Base-by-base conservation (phyloP, 2,888 invertebrate species). In the Ichneumoninae sp. region DNA sequence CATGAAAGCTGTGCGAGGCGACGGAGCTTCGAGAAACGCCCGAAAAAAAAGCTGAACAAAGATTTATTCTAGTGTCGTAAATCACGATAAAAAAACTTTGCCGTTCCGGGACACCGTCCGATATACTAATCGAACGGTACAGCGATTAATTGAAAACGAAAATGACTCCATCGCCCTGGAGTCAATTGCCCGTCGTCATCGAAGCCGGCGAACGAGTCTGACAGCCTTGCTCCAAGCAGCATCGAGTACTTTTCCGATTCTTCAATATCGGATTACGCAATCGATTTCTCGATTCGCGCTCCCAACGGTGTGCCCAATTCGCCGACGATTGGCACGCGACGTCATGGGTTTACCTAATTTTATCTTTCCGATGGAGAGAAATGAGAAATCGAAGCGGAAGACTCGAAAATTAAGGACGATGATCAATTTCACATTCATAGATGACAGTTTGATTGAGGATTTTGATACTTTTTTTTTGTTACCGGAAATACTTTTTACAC, bases 171-270 rank as follows among this genome's bases (percentile, higher is more conserved):
- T 47, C 65, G 47, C 36, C 62, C 65, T 62, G 26, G 22, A 80
- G 83, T 72, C 79, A 79, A 80, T 79, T 79, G 70, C 44, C 70
- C 26, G 16, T 62, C 62, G 13, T 62, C 65, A 66, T 71, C 75
- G 40, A 47, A 75, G 47, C 66, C 75, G 47, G 50, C 72, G 50
- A 40, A 33, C 57, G 50, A 62, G 70, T 47, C 47, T 71, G 57
- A 70, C 54, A 75, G 47, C 66, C 47, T 33, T 71, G 57, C n/a
- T 60, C 47, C 70, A 33, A 40, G 19, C 13, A 16, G 33, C 62
- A 40, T 70, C 69, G 62, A 75, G 78, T 65, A 75, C 33, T 83
- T 83, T 75, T 83, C 83, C 83, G 70, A 79, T 74, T 75, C 79
- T 75, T 54, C 74, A 19, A 70, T 75, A 83, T 70, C 26, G 54